Conservation (phyloP, 2,888 invertebrate genomes). For the Melinaea menophilus region DNA sequence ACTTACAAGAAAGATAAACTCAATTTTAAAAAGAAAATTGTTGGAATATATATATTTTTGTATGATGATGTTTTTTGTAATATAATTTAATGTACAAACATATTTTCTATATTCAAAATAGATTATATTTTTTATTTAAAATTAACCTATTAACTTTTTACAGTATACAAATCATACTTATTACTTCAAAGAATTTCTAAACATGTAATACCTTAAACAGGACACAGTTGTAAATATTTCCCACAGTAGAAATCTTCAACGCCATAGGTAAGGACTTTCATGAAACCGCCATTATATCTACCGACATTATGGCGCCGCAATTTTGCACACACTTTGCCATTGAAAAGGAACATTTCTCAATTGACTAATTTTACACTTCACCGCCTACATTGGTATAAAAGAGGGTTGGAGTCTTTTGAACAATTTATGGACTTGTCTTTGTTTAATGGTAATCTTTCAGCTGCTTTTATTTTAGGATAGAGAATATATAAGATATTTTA, state of each 20-base stretch:
- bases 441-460: not conserved
- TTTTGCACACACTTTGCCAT: conserved; percentile 38
- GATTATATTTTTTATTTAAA: no score
- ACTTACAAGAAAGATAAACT: conserved; percentile 13
- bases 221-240: not conserved
- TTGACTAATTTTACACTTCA: conserved; percentile 54
- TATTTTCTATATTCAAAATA: no score
- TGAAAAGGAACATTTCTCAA: conserved; percentile 44
- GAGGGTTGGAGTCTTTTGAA: not conserved
- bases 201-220: not conserved
- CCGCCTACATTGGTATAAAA: conserved; percentile 31
- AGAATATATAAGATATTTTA: not conserved
- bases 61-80: not conserved
- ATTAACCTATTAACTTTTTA: no score
- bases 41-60: not conserved
- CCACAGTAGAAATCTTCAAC: conserved; percentile 24
- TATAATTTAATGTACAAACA: no score
- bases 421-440: not conserved
- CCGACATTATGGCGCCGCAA: conserved; percentile 35
- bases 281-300: conserved; percentile 35
- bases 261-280: conserved; percentile 28
- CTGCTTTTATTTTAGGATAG: not conserved
- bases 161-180: not conserved
- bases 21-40: not conserved
- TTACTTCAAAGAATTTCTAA: not conserved